Conservation (phyloP, 1,140 invertebrate species). For the Aculops lycopersici region DNA sequence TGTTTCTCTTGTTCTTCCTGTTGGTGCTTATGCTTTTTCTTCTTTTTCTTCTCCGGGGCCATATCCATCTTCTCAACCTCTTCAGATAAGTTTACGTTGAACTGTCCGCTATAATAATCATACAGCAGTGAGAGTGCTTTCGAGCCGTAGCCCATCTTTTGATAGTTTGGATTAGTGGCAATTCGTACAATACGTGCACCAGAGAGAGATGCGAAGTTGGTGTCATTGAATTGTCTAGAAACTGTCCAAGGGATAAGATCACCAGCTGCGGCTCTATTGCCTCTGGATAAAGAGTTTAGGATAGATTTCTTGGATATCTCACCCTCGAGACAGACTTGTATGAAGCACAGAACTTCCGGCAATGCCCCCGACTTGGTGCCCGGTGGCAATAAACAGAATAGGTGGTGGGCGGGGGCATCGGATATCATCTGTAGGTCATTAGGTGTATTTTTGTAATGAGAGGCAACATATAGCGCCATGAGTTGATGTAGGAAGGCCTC, state of each 20-base stretch:
- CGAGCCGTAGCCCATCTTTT: slow-evolving; percentile 80
- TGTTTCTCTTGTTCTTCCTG: slow-evolving; percentile 29
- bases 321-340: slow-evolving; percentile 65
- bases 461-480: slow-evolving; percentile 72
- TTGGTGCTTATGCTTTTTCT: slow-evolving; percentile 18
- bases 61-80: neutral
- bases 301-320: slow-evolving; percentile 52
- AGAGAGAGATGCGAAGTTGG: slow-evolving; percentile 57
- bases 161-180: slow-evolving; percentile 91
- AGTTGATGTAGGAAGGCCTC: slow-evolving; percentile 71
- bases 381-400: slow-evolving; percentile 77
- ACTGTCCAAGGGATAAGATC: slow-evolving; percentile 96
- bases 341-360: slow-evolving; percentile 48
- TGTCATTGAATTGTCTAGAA: slow-evolving; percentile 73
- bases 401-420: slow-evolving; percentile 85
- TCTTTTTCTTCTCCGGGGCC: slow-evolving; percentile 12
- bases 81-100: slow-evolving; percentile 15
- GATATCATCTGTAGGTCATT: slow-evolving; percentile 96
- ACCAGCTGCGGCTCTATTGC: slow-evolving; percentile 51
- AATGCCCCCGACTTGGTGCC: slow-evolving; percentile 30
- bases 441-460: slow-evolving; percentile 95
- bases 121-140: slow-evolving; percentile 45
- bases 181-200: slow-evolving; percentile 76
- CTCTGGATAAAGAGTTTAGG: slow-evolving; percentile 37
- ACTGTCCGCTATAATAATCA: slow-evolving; percentile 58